Evolutionary conservation across 2,888 invertebrate genomes (phyloP), one percentile per base, ranked within the genome.

Genomic region (Cephus pulcher): DNA sequence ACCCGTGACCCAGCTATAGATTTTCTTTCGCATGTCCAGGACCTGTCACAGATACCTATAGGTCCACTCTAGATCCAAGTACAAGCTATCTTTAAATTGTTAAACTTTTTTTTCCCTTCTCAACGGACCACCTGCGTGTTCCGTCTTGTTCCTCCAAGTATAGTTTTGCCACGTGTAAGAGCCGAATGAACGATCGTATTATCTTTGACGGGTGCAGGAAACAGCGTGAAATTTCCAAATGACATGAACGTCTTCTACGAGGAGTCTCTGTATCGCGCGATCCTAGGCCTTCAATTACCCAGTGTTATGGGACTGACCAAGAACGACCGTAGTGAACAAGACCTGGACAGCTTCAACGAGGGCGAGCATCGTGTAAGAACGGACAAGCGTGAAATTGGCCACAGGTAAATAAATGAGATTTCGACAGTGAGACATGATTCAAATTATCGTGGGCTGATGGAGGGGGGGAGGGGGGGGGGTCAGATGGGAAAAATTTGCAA

Each of bases 351-450:
- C 79, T 91, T 87, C 83, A 89, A 85, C 33, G 88, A 89, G 76
- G 90, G 89, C 78, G 83, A 82, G 70, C 82, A 85, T 32, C 78
- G 75, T n/a, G 84, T 85, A 75, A 86, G 88, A 78, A 86, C 87
- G 35, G 89, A 91, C 83, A 90, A 90, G 74, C 88, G 91, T 33
- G 91, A 91, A 84, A 83, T 91, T 56, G 86, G 89, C 76, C 91
- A 91, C 89, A 91, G 91, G 91, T 91, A 90, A 85, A 80, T 34
- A 56, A 69, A 77, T n/a, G 34, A 35, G 9, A 75, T 69, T 71
- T 71, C 12, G 71, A 23, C 9, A 56, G 23, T 9, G 23, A 56
- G 9, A 6, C 2, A 23, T 9, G 56, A 56, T 56, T 56, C 0
- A 23, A 56, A 56, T 9, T 23, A 23, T 23, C 2, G 9, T 1